Base-by-base conservation (phyloP, 1,140 invertebrate genomes). In the Chionoecetes opilio region DNA sequence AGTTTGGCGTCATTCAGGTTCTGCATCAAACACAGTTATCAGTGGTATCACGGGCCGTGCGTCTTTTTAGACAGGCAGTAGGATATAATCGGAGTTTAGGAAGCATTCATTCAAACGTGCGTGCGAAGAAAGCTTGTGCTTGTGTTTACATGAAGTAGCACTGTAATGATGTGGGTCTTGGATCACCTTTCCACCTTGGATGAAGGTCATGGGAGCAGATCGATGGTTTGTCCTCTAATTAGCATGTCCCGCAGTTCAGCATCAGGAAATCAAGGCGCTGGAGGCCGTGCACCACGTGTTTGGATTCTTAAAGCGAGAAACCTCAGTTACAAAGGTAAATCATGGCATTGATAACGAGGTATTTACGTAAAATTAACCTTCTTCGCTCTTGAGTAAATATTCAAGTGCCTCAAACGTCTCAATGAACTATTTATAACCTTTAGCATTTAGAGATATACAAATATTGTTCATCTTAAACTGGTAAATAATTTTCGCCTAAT, bases 251-350 rank as follows among this genome's bases (percentile, higher is more conserved):
- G 63, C 63, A 26, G 63, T 26, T 75, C 63, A 75, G 63, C 63
- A 75, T 75, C 63, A 75, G 63, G 63, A n/a, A 75, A 75, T 75
- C 63, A 75, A 75, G 63, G 63, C n/a, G 63, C n/a, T 26, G 63
- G 63, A 75, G 11, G 63, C 21, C 63, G 63, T 2, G 63, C 46
- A 17, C 46, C 46, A 17, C 46, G 46, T 53, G 46, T 53, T 53
- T 53, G 46, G 46, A 9, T 53, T 53, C 9, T 9, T 53, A 17
- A 53, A 53, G 46, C 21, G 63, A n/a, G 21, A 0, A 75, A 75
- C 63, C 63, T 75, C 63, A n/a, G 63, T 26, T 26, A n/a, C 63
- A n/a, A 2, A 26, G 63, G 11, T n/a, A 75, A 75, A n/a, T 17
- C 63, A 26, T 75, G 63, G 21, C 63, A 75, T n/a, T 75, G 63